phyloP scores from a whole-genome alignment of 92 coral and sea anemone genomes.

The Epizoanthus ramosus region DNA sequence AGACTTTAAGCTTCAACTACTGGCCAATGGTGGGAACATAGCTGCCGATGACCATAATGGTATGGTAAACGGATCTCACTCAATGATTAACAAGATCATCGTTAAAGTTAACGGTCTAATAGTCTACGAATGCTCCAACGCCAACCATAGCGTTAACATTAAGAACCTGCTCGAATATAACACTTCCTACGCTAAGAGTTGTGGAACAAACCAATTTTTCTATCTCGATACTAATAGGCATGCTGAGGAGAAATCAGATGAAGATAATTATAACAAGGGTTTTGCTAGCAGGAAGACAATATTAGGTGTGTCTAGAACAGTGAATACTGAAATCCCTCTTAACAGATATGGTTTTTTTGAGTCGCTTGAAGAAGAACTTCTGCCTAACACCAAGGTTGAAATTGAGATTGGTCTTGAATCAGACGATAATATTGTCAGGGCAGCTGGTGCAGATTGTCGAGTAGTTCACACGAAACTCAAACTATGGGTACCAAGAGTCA shows the following conservation, averaged over 20 bases:
- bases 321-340: background rate
- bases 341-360: slow-evolving; percentile 23
- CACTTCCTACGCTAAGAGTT: background rate
- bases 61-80: slow-evolving; percentile 16
- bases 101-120: background rate
- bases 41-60: background rate
- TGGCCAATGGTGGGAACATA: no score
- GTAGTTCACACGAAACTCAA: background rate
- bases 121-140: background rate
- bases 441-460: slow-evolving; percentile 30
- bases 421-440: slow-evolving; percentile 29
- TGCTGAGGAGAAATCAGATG: no score
- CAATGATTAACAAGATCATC: background rate
- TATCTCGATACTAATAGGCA: slow-evolving; percentile 13
- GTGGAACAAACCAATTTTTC: slow-evolving; percentile 14
- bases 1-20: no score
- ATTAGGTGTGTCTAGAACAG: background rate
- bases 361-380: background rate
- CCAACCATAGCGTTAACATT: slow-evolving; percentile 6
- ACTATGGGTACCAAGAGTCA: slow-evolving; percentile 21
- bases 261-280: no score
- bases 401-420: no score
- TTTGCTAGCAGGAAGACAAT: no score
- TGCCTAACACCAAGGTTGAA: slow-evolving; percentile 1
- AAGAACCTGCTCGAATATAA: background rate